These are phyloP conservation scores for Olivierus martensii DNA, from an alignment of 1,140 invertebrate genomes.

Conservation along the genomic window DNA sequence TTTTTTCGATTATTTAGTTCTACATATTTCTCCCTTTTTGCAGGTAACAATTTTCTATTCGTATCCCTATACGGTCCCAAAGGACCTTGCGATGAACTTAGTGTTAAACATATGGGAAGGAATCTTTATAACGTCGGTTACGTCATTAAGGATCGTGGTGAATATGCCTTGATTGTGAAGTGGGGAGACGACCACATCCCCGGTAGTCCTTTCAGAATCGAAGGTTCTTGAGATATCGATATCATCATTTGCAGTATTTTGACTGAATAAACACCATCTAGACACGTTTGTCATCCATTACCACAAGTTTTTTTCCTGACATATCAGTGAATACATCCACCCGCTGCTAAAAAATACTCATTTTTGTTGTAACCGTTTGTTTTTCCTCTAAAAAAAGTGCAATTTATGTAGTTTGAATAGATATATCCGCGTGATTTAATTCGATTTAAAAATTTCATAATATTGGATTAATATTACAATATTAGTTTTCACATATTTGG, in stretches of 20 bases:
- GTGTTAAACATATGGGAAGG: constrained; percentile 78
- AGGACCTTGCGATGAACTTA: constrained; percentile 87
- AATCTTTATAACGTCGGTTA: constrained; percentile 61
- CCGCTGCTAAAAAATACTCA: too few relatives aligned
- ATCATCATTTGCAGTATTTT: not conserved
- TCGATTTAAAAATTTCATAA: too few relatives aligned
- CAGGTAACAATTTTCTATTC: constrained; percentile 77
- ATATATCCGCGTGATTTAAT: too few relatives aligned
- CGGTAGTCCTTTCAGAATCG: constrained; percentile 84
- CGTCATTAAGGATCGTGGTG: constrained; percentile 70
- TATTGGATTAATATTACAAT: too few relatives aligned
- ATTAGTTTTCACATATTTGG: too few relatives aligned
- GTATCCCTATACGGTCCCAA: constrained; percentile 90
- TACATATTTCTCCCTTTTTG: not conserved
- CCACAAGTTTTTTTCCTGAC: too few relatives aligned
- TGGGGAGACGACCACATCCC: constrained; percentile 96
- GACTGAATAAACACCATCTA: not conserved
- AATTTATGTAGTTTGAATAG: too few relatives aligned
- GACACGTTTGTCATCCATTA: not conserved
- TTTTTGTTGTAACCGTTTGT: too few relatives aligned
- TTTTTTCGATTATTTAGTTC: too few relatives aligned
- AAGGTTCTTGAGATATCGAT: constrained; percentile 9
- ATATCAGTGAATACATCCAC: too few relatives aligned
- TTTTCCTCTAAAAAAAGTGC: too few relatives aligned
- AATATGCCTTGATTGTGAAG: constrained; percentile 87